Evolutionary conservation across 2,113 vertebrate genomes (phyloP), one percentile per base, ranked within the genome.

Genomic region (Octodon degus): DNA sequence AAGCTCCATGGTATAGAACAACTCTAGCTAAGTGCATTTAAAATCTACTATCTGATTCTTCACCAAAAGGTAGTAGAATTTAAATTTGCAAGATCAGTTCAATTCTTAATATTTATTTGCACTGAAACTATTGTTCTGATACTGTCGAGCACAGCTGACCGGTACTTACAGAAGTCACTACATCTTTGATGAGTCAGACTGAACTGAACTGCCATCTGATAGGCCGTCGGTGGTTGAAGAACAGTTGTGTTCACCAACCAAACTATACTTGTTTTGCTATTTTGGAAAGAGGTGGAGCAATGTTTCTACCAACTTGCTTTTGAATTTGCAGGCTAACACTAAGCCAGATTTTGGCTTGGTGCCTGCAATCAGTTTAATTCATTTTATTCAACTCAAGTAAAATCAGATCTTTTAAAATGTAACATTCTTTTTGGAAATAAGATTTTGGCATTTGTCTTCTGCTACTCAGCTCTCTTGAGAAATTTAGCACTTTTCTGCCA

Each of bases 331-430:
- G 2, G 79, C 47, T 83, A 86, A 83, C 77, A 72, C 7, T 90
- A 82, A 50, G 1, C 3, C 27, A 92, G 22, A 77, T 67, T 72
- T 74, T 60, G 65, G 9, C 12, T 24, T 68, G 50, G 16, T 77
- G 47, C 9, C n/a, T 94, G 93, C 7, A 4, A 67, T 70, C 83
- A 92, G 34, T 92, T 89, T 86, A 86, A 94, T 94, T 86, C 40
- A 55, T 79, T 5, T 50, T 30, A 16, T 91, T 85, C 43, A 88
- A 50, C n/a, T 74, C n/a, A 53, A 11, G 0, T 89, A 82, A 86
- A 96, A 76, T 53, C 22, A 65, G 27, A 72, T 10, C 19, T 92
- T 43, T 50, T 86, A 89, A 82, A 91, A 81, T 67, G 32, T 2
- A 72, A 50, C 77, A 50, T 89, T 86, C 2, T 86, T 81, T 83